These are phyloP conservation scores for Euplagia quadripunctaria DNA, from an alignment of 2,888 invertebrate species.

Conservation along the genomic window DNA sequence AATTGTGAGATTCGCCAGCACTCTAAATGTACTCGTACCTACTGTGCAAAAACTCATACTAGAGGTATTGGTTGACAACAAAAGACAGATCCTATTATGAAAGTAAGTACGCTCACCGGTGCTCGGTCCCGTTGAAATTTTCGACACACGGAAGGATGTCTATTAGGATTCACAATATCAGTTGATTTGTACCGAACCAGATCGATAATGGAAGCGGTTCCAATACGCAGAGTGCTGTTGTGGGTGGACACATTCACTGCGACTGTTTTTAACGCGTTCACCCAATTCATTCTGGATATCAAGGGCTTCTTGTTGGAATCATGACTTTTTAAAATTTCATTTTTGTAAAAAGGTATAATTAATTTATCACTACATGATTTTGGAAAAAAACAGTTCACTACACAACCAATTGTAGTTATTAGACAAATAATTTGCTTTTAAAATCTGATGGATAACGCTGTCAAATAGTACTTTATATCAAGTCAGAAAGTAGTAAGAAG, in stretches of 20 bases:
- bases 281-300: conserved; percentile 34
- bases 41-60: no score
- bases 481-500: background rate
- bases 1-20: no score
- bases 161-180: background rate
- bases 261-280: conserved; percentile 29
- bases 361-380: conserved; percentile 9
- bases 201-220: background rate
- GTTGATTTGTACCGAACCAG: conserved; percentile 9
- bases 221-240: background rate
- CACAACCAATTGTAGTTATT: background rate
- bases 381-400: background rate
- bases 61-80: background rate
- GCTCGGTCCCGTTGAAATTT: background rate
- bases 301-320: conserved; percentile 24
- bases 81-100: background rate
- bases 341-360: background rate
- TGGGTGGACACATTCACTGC: conserved; percentile 12
- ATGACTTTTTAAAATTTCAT: conserved; percentile 29
- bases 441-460: background rate
- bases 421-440: background rate
- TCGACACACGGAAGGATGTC: conserved; percentile 7
- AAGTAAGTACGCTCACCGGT: conserved; percentile 1
- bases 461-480: background rate
- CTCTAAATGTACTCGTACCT: no score